Evolutionary conservation across 2,888 invertebrate genomes (phyloP).

Genomic region (Cabera pusaria): DNA sequence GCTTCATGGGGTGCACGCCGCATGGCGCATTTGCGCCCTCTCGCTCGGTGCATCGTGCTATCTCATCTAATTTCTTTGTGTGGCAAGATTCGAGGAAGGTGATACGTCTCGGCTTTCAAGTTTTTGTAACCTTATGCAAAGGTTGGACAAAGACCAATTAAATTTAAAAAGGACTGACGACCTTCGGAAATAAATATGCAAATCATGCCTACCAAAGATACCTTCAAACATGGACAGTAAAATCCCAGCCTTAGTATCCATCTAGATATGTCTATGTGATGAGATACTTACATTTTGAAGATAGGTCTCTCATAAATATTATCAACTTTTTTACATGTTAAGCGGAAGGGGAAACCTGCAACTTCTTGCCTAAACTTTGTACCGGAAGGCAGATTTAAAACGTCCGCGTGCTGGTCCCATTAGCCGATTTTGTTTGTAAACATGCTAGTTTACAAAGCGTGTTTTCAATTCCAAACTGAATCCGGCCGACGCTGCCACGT

Average conservation of each 20-base stretch:
- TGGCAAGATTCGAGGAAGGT: conserved; percentile 28
- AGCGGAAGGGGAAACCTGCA: too few relatives aligned
- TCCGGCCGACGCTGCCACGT: conserved; percentile 46
- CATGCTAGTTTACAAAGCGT: conserved; percentile 58
- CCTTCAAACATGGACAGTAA: too few relatives aligned
- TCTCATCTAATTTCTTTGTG: conserved; percentile 56
- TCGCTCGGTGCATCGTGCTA: conserved; percentile 52
- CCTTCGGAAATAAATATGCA: too few relatives aligned
- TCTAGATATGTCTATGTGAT: too few relatives aligned
- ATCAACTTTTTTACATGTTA: too few relatives aligned
- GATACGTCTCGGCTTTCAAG: conserved; percentile 17
- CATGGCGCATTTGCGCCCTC: conserved; percentile 52
- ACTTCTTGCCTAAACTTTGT: too few relatives aligned
- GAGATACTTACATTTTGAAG: too few relatives aligned
- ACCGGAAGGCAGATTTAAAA: conserved; percentile 46
- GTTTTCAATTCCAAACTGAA: conserved; percentile 66
- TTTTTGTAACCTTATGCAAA: conserved; percentile 17
- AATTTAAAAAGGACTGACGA: conserved; percentile 4
- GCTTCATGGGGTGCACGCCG: conserved; percentile 70
- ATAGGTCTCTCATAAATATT: too few relatives aligned
- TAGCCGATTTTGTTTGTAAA: conserved; percentile 62
- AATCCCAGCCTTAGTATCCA: too few relatives aligned
- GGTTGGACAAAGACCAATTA: conserved; percentile 13
- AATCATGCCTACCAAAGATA: too few relatives aligned
- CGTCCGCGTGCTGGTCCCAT: conserved; percentile 21